A percentile compares a stretch with the other conserved stretches of the same genome.
phyloP scores from a whole-genome alignment of 2,888 invertebrate species.

The Zaprionus obscuricornis region DNA sequence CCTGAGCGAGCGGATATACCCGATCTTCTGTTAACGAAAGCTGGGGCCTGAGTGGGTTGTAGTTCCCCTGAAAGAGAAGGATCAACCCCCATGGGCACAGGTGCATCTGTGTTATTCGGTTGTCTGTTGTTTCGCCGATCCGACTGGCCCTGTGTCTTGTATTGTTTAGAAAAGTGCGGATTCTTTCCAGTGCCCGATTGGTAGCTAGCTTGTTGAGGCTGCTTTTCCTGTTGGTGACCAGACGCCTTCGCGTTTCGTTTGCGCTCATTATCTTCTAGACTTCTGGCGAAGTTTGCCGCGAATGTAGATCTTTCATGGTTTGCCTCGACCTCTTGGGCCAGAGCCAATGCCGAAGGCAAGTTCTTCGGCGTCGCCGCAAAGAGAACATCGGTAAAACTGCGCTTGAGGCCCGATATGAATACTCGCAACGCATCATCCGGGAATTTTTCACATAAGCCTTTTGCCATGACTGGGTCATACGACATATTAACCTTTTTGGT shows the following conservation, averaged over 20 bases:
- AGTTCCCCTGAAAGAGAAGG: neutral
- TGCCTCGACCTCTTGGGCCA: neutral
- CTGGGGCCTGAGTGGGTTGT: slow-evolving; percentile 3
- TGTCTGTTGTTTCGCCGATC: neutral
- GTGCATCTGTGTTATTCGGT: neutral
- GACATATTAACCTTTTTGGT: neutral
- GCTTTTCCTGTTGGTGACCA: slow-evolving; percentile 2
- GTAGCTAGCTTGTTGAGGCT: neutral
- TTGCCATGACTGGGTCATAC: neutral
- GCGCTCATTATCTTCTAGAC: slow-evolving; percentile 6
- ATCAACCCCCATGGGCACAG: too few species aligned
- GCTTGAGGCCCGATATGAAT: neutral
- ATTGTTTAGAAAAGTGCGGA: slow-evolving; percentile 1
- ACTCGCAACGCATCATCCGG: neutral
- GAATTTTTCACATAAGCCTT: slow-evolving; percentile 1
- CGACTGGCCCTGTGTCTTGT: neutral
- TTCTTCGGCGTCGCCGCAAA: neutral
- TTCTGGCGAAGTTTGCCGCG: neutral
- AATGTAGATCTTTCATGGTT: neutral
- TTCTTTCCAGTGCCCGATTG: neutral
- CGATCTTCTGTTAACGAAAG: neutral
- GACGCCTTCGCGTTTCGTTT: slow-evolving; percentile 4
- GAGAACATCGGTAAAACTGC: neutral
- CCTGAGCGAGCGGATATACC: slow-evolving; percentile 1
- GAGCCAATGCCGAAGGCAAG: neutral